A percentile compares a stretch with the other conserved stretches of the same genome.
phyloP scores from a whole-genome alignment of 2,888 invertebrate species.

The Pilophorus perplexus region DNA sequence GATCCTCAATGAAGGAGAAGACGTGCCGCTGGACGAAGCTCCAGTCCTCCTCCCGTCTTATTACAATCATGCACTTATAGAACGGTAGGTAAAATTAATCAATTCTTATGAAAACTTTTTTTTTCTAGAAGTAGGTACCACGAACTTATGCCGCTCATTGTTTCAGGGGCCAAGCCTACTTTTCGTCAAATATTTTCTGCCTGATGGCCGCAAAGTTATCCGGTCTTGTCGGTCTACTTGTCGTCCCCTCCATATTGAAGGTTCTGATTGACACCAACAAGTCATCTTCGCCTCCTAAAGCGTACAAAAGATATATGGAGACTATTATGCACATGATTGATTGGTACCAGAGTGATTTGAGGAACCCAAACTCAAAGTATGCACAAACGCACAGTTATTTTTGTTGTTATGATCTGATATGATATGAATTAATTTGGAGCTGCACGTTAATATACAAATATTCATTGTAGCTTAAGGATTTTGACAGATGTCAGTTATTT shows the following conservation, averaged over 20 bases:
- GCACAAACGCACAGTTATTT: too few relatives aligned
- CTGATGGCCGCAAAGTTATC: slow-evolving; percentile 70
- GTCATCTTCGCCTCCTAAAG: slow-evolving; percentile 48
- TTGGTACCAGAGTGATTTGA: slow-evolving; percentile 75
- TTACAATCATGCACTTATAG: slow-evolving; percentile 39
- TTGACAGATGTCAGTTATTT: too few relatives aligned
- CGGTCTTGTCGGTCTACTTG: slow-evolving; percentile 71
- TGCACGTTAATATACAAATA: too few relatives aligned
- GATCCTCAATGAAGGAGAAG: slow-evolving; percentile 41
- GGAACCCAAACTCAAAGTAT: slow-evolving; percentile 60
- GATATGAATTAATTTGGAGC: neutral
- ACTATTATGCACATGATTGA: slow-evolving; percentile 72
- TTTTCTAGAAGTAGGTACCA: too few relatives aligned
- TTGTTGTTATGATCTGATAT: neutral
- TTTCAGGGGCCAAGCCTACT: slow-evolving; percentile 72
- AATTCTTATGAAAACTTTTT: too few relatives aligned
- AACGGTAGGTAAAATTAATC: too few relatives aligned
- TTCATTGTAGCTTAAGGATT: neutral
- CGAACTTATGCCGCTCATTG: too few relatives aligned
- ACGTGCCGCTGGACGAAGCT: slow-evolving; percentile 29
- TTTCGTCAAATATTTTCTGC: slow-evolving; percentile 66
- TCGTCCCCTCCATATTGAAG: slow-evolving; percentile 68
- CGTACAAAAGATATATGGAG: slow-evolving; percentile 60
- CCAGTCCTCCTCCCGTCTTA: slow-evolving; percentile 42
- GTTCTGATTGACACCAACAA: slow-evolving; percentile 48